Percentiles rank a stretch among this genome's conserved stretches.
Conservation (phyloP, 2,797 vertebrate genomes). For the Ispidina picta region DNA sequence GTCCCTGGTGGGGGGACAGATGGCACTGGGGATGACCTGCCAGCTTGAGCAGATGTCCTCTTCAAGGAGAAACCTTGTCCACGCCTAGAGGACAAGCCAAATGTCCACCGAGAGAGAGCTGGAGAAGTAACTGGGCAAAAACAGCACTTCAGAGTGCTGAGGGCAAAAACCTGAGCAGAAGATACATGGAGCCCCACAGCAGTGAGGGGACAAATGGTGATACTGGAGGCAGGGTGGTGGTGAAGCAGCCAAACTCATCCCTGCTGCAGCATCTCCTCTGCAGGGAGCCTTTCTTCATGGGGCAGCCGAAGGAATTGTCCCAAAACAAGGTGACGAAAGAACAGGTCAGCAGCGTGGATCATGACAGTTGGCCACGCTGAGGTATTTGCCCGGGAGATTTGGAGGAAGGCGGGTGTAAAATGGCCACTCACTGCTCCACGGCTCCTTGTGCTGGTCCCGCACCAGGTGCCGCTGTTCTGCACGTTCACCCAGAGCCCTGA, state of each 20-base stretch:
- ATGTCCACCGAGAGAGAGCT: background rate
- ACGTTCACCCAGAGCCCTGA: background rate
- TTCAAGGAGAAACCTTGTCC: background rate
- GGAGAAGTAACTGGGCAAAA: background rate
- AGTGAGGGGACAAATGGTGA: background rate
- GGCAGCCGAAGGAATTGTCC: background rate
- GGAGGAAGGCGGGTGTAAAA: background rate
- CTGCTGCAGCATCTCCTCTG: background rate
- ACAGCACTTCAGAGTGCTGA: background rate
- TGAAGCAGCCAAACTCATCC: background rate
- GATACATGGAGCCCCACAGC: rapidly evolving
- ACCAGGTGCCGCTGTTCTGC: background rate
- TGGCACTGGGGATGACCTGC: too few species aligned
- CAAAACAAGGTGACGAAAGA: background rate
- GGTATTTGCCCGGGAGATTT: background rate
- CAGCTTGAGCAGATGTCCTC: background rate
- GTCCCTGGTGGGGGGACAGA: too few species aligned
- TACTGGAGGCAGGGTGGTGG: background rate
- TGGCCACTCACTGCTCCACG: rapidly evolving
- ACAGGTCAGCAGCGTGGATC: background rate
- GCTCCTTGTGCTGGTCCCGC: too few species aligned
- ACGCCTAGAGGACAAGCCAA: background rate
- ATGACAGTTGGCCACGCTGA: background rate
- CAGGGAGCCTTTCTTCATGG: background rate
- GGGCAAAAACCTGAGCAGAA: background rate